phyloP scores from a whole-genome alignment of 2,888 invertebrate genomes.

The Syritta pipiens region DNA sequence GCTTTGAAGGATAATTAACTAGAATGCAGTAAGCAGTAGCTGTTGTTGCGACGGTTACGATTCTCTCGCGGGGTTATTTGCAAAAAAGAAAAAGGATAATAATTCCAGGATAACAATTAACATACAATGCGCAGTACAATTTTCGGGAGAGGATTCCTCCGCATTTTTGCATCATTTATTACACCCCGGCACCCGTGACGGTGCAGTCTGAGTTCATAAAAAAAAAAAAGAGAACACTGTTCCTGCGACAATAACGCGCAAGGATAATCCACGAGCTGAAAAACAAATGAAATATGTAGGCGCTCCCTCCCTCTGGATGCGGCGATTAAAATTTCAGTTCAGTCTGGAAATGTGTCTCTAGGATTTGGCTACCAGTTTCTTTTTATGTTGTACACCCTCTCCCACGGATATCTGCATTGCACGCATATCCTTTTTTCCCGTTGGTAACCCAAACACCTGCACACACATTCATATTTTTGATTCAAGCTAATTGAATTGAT shows the following conservation, averaged over 20 bases:
- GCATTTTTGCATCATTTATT: constrained; percentile 67
- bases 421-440: no score
- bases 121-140: constrained; percentile 66
- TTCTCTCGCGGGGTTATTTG: constrained; percentile 23
- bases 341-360: constrained; percentile 39
- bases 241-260: constrained; percentile 42
- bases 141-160: constrained; percentile 17
- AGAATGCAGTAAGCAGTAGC: constrained; percentile 62
- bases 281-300: constrained; percentile 59
- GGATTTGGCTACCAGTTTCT: constrained; percentile 6
- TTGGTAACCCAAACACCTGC: no score
- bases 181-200: no score
- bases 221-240: constrained; percentile 1
- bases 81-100: constrained; percentile 41
- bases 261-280: constrained; percentile 36
- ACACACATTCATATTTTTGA: constrained; percentile 8
- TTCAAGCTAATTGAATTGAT: constrained; percentile 53
- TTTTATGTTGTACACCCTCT: constrained; percentile 7
- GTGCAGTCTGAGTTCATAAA: no score
- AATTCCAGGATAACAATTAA: constrained; percentile 66
- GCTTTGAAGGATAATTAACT: constrained; percentile 42
- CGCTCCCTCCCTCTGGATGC: constrained; percentile 1
- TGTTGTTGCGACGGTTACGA: not conserved
- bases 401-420: no score
- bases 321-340: constrained; percentile 35